Conservation (phyloP, 1,140 invertebrate species). For the Chironomus tepperi region DNA sequence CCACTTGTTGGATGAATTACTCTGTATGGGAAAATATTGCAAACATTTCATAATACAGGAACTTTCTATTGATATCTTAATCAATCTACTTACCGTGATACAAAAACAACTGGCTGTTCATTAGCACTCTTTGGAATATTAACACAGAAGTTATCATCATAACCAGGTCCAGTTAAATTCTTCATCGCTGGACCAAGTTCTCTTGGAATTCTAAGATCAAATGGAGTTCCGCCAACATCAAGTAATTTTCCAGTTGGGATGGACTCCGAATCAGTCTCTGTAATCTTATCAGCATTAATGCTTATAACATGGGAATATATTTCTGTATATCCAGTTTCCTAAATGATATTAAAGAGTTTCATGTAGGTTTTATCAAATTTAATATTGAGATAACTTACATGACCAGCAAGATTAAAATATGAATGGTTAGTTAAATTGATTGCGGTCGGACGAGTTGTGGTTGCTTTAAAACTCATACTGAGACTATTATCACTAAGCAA, state of each 20-base stretch:
- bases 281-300: constrained; percentile 68
- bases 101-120: background rate
- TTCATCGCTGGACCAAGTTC: constrained; percentile 44
- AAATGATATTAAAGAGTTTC: background rate
- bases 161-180: constrained; percentile 48
- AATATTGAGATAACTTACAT: constrained; percentile 42
- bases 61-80: background rate
- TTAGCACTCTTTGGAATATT: constrained; percentile 32
- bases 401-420: constrained; percentile 89
- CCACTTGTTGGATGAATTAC: constrained; percentile 60
- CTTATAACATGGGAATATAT: constrained; percentile 63
- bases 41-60: background rate
- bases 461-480: constrained; percentile 60
- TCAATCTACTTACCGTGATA: background rate
- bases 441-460: constrained; percentile 65
- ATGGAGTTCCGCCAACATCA: constrained; percentile 53
- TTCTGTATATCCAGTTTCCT: constrained; percentile 42
- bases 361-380: constrained; percentile 21
- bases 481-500: constrained; percentile 64
- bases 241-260: constrained; percentile 72
- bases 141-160: constrained; percentile 71
- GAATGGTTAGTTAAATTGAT: constrained; percentile 89
- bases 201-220: constrained; percentile 56
- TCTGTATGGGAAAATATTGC: constrained; percentile 32
- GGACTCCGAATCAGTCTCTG: constrained; percentile 58